Evolutionary conservation across 1,140 invertebrate species (phyloP).

Genomic region (Manduca sexta): DNA sequence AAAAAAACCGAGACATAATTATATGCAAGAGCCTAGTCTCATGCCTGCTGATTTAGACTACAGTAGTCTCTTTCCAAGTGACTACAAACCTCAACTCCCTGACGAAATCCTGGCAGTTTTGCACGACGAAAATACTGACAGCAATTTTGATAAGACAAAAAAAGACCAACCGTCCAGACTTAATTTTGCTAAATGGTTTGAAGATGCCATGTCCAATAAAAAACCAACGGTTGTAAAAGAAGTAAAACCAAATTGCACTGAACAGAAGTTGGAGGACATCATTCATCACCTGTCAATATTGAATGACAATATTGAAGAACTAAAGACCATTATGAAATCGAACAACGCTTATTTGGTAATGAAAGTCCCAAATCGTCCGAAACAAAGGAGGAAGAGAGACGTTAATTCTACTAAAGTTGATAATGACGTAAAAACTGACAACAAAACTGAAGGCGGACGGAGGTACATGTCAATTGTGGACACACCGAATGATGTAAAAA

Average conservation of each 20-base stretch:
- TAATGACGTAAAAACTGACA: background rate
- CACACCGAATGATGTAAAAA: conserved; percentile 21
- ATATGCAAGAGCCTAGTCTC: no score
- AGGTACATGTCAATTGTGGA: background rate
- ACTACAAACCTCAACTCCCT: background rate
- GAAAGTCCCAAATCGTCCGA: background rate
- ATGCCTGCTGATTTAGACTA: no score
- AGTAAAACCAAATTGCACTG: no score
- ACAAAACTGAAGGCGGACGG: background rate
- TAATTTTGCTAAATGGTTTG: no score
- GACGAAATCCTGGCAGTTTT: background rate
- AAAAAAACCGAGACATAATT: no score
- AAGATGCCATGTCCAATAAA: no score
- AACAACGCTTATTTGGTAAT: background rate
- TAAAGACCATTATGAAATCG: background rate
- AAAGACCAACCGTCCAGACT: no score
- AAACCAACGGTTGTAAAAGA: no score
- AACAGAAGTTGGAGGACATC: no score
- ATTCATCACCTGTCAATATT: background rate
- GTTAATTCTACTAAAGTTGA: background rate
- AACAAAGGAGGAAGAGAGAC: background rate
- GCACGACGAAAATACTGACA: no score
- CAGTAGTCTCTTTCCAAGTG: no score
- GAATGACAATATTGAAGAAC: background rate
- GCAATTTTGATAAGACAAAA: no score